Base-by-base conservation (phyloP, 2,113 vertebrate genomes). In the Brachyhypopomus gauderio region DNA sequence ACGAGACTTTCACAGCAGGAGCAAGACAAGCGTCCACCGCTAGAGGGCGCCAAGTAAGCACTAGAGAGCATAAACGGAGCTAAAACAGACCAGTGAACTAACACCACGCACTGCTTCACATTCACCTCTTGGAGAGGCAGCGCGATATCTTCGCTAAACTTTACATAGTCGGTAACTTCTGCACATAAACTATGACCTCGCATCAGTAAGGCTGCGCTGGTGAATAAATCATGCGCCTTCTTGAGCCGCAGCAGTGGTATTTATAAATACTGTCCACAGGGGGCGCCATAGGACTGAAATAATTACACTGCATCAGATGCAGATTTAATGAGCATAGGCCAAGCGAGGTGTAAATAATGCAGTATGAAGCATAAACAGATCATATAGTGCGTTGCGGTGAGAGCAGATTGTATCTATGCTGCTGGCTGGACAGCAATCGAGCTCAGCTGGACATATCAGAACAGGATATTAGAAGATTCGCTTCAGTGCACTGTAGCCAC, bases 201-300 rank as follows among this genome's bases (percentile, higher is more conserved):
- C 7, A 17, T 86, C 87, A 71, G 81, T 71, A 41, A 74, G 78
- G 86, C 75, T 62, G 56, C 88, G 22, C 48, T 27, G 62, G 72
- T 12, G 6, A 83, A 62, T 89, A 84, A 91, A 91, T 92, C 88
- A 90, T 89, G 77, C 88, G 84, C 22, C 81, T 83, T 90, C 86
- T 85, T 83, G 87, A 45, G 80, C 64, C 71, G 45, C 78, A 25
- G 71, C 0, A 1, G 64, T 30, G 67, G 59, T 85, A 83, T 11
- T 52, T 52, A 88, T 89, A 87, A 81, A 85, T 88, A 83, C 75
- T 88, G 73, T 84, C 91, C 88, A 91, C 90, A 91, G 90, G 89
- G 90, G 92, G 92, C 89, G 90, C 87, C 87, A 83, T 30, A 89
- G 84, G 84, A 90, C 86, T n/a, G 3, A 59, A 48, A 25, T 14